A percentile compares a stretch with the other conserved stretches of the same genome.
These are phyloP conservation scores for Sturmia bella DNA, from an alignment of 2,888 invertebrate species.

Conservation along the genomic window DNA sequence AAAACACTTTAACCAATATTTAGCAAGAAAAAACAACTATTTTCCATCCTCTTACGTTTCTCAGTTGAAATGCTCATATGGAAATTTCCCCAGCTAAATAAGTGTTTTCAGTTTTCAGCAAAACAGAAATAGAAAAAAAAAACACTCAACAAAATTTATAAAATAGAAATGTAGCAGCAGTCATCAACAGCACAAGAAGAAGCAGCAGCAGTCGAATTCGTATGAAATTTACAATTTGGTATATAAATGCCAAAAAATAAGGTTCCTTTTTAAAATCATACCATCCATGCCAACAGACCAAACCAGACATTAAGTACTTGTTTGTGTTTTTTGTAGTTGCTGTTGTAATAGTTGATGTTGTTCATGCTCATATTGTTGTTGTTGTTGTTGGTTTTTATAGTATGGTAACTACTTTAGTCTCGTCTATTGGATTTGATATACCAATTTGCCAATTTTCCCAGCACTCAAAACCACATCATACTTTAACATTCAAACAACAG, in stretches of 20 bases:
- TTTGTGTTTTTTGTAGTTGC: conserved; percentile 1
- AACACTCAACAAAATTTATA: conserved; percentile 26
- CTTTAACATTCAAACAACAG: conserved; percentile 53
- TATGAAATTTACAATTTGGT: conserved; percentile 60
- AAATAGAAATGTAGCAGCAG: conserved; percentile 40
- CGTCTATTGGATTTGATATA: conserved; percentile 69
- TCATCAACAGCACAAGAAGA: background rate
- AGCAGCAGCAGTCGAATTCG: background rate
- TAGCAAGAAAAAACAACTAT: background rate
- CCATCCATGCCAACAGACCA: conserved; percentile 28
- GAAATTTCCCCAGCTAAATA: conserved; percentile 1
- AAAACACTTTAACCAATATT: conserved; percentile 56
- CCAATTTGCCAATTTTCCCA: conserved; percentile 69
- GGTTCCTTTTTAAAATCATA: conserved; percentile 51
- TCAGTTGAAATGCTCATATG: conserved; percentile 1
- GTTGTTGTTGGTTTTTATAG: conserved; percentile 44
- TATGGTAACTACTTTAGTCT: conserved; percentile 61
- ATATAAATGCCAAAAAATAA: conserved; percentile 64
- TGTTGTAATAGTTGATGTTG: conserved; percentile 17
- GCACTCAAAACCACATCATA: conserved; percentile 67
- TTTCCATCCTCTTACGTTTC: conserved; percentile 23
- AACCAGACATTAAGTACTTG: conserved; percentile 33
- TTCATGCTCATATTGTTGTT: conserved; percentile 10
- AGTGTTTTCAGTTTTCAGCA: background rate
- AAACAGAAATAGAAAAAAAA: background rate